Conservation (phyloP, 1,140 invertebrate species). For the Formica selysi region DNA sequence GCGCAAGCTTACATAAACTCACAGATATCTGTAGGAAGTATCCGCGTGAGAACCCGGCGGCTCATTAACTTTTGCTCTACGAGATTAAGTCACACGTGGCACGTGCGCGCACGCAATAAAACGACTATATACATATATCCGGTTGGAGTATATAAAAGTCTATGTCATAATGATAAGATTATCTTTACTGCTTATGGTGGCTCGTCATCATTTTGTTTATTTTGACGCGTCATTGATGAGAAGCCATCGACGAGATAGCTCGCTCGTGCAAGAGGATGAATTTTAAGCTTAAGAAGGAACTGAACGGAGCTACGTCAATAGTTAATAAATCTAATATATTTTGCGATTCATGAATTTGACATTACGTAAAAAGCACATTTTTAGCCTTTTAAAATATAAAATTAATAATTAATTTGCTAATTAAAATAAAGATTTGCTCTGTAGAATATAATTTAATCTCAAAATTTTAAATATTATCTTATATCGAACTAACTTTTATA, state of each 20-base stretch:
- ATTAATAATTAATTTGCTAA: too few species aligned
- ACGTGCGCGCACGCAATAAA: slow-evolving; percentile 4
- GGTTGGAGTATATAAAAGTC: slow-evolving; percentile 46
- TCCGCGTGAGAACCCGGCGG: slow-evolving; percentile 42
- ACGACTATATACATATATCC: not conserved
- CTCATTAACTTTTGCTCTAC: slow-evolving; percentile 14
- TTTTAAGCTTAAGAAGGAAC: not conserved
- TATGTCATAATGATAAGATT: slow-evolving; percentile 43
- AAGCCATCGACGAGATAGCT: not conserved
- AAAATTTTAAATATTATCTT: too few species aligned
- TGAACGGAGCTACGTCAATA: too few species aligned
- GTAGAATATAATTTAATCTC: too few species aligned
- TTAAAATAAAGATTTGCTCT: too few species aligned
- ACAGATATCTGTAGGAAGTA: not conserved
- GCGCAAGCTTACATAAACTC: slow-evolving; percentile 18
- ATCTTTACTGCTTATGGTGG: slow-evolving; percentile 58
- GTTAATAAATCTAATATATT: too few species aligned
- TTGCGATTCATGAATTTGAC: too few species aligned
- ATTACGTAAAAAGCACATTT: too few species aligned
- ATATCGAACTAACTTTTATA: too few species aligned
- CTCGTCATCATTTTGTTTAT: not conserved
- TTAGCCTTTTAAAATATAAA: too few species aligned
- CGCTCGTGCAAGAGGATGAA: not conserved
- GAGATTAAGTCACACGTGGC: slow-evolving; percentile 49
- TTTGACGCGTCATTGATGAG: slow-evolving; percentile 4